A percentile compares a stretch with the other conserved stretches of the same genome.
Evolutionary conservation across 2,888 invertebrate species (phyloP).

Genomic region (Falcaria lacertinaria): DNA sequence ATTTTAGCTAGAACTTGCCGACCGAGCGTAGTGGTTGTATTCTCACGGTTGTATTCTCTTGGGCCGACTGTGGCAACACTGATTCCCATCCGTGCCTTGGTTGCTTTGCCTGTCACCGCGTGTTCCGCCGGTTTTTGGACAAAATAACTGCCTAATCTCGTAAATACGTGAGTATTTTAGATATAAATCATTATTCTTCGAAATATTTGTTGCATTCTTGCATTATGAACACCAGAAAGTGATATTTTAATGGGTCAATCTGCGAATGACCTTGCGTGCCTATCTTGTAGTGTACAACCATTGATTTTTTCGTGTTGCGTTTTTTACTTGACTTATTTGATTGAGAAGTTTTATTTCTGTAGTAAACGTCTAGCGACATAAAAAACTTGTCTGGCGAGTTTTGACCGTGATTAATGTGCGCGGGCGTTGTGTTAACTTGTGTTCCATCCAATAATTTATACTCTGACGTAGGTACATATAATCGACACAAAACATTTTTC

Average conservation of each 20-base stretch:
- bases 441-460: no score
- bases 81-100: slow-evolving; percentile 6
- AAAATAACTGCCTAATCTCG: slow-evolving; percentile 26
- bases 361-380: neutral
- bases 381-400: slow-evolving; percentile 1
- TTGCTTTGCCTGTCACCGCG: slow-evolving; percentile 42
- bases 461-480: no score
- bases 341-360: neutral
- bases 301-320: slow-evolving; percentile 12
- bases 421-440: no score
- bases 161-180: slow-evolving; percentile 36
- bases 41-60: no score
- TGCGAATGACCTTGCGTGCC: slow-evolving; percentile 14
- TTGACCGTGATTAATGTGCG: no score
- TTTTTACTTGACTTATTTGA: neutral
- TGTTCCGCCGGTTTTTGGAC: slow-evolving; percentile 46
- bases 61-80: slow-evolving; percentile 7
- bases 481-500: no score
- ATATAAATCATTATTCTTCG: slow-evolving; percentile 7
- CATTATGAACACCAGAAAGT: neutral
- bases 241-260: neutral
- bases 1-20: no score
- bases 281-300: slow-evolving; percentile 8
- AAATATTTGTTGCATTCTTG: neutral
- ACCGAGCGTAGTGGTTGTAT: no score